Conservation (phyloP, 2,888 invertebrate species). For the Hydrotaea diabolus region DNA sequence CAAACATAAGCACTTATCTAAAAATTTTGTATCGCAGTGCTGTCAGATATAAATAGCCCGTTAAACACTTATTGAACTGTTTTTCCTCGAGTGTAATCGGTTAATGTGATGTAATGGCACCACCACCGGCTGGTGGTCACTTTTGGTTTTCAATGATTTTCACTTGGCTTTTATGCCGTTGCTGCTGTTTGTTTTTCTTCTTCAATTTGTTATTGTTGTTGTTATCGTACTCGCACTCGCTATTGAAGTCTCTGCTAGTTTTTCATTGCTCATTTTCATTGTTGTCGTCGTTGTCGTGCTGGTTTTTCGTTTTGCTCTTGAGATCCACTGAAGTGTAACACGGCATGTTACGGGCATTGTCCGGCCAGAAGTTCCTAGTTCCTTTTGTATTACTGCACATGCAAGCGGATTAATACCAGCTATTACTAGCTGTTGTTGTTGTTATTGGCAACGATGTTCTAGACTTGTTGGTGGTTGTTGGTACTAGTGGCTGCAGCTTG, state of each 20-base stretch:
- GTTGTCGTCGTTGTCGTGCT: background rate
- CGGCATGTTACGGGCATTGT: slow-evolving; percentile 48
- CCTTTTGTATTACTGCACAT: slow-evolving; percentile 13
- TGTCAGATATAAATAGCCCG: too few species aligned
- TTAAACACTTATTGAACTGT: too few species aligned
- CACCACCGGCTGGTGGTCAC: slow-evolving; percentile 56
- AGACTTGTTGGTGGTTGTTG: background rate
- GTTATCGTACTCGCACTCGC: background rate
- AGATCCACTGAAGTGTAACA: slow-evolving; percentile 61
- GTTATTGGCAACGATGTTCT: background rate
- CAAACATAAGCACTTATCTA: too few species aligned
- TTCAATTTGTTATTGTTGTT: background rate
- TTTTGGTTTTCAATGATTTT: slow-evolving; percentile 65
- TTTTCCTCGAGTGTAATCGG: background rate
- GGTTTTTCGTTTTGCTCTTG: slow-evolving; percentile 52
- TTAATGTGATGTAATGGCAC: background rate
- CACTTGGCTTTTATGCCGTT: slow-evolving; percentile 31
- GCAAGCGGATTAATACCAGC: background rate
- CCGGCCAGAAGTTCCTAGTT: slow-evolving; percentile 44
- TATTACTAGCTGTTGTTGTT: background rate
- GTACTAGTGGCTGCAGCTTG: background rate
- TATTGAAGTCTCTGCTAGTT: slow-evolving; percentile 8
- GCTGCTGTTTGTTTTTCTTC: slow-evolving; percentile 1
- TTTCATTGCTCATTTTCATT: slow-evolving; percentile 4
- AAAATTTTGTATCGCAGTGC: too few species aligned